Percentiles rank a stretch among this genome's conserved stretches.
phyloP scores from a whole-genome alignment of 2,113 vertebrate species.

The Tupaia tana region DNA sequence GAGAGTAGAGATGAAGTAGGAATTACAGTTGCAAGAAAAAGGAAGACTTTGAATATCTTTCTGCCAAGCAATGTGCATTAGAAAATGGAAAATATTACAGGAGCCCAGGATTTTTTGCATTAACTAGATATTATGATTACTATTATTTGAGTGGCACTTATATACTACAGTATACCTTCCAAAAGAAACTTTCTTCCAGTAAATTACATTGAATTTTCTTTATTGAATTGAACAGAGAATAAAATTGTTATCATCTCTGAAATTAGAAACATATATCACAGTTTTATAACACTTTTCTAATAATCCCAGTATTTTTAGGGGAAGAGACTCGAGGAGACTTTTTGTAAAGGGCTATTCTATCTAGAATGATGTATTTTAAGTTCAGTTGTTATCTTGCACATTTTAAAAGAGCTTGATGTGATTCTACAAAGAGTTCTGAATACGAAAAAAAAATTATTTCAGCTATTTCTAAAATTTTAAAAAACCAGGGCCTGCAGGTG shows the following conservation, averaged over 20 bases:
- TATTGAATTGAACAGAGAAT: constrained; percentile 1
- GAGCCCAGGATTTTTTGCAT: neutral
- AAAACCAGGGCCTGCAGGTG: neutral
- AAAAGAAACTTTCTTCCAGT: neutral
- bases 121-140: neutral
- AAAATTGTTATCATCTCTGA: constrained; percentile 31
- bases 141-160: neutral
- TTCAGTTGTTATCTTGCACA: neutral
- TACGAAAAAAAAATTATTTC: neutral
- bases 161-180: neutral
- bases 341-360: neutral
- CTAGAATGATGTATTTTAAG: constrained; percentile 6
- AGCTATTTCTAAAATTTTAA: constrained; percentile 36
- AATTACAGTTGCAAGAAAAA: neutral
- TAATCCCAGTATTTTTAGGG: neutral
- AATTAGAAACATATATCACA: constrained; percentile 14
- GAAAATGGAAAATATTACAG: neutral
- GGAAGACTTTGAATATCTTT: neutral
- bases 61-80: neutral
- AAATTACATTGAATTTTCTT: neutral
- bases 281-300: neutral
- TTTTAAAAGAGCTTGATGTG: constrained; percentile 22
- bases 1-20: neutral
- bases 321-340: neutral
- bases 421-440: neutral